These are phyloP conservation scores for Eumacrocentrus americanus DNA, from an alignment of 2,888 invertebrate species.

Conservation along the genomic window DNA sequence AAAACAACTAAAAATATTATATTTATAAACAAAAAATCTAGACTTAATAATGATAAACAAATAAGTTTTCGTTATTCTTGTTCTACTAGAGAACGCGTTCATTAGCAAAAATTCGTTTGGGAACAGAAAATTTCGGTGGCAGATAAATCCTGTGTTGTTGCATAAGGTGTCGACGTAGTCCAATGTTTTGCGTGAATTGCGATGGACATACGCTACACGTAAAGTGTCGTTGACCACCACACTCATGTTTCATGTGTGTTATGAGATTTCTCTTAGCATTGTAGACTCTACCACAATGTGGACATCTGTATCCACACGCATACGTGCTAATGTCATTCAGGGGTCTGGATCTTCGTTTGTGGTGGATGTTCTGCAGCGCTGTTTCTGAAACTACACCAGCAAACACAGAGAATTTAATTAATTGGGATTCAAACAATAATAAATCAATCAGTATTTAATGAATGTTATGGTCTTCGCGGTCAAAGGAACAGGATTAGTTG, in stretches of 20 bases:
- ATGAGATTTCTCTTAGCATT: constrained; percentile 54
- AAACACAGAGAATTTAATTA: no score
- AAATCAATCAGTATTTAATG: neutral
- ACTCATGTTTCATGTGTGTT: constrained; percentile 61
- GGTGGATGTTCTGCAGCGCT: constrained; percentile 9
- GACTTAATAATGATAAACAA: no score
- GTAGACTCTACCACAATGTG: constrained; percentile 58
- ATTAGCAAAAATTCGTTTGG: constrained; percentile 32
- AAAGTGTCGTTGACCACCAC: constrained; percentile 53
- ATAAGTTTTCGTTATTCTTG: no score
- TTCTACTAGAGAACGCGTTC: no score
- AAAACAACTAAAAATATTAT: no score
- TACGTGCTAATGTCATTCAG: constrained; percentile 29
- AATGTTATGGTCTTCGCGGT: neutral
- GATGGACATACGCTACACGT: constrained; percentile 47
- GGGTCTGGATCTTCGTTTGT: constrained; percentile 35
- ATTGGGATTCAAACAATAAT: no score
- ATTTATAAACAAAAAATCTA: neutral
- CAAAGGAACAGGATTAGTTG: neutral
- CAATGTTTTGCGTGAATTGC: constrained; percentile 50
- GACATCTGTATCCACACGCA: constrained; percentile 41
- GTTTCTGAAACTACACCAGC: neutral
- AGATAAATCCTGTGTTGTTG: constrained; percentile 48
- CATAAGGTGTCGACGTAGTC: constrained; percentile 47
- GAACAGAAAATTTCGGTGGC: constrained; percentile 43